Base-by-base conservation (phyloP, 2,113 vertebrate species). In the Phaethon lepturus region DNA sequence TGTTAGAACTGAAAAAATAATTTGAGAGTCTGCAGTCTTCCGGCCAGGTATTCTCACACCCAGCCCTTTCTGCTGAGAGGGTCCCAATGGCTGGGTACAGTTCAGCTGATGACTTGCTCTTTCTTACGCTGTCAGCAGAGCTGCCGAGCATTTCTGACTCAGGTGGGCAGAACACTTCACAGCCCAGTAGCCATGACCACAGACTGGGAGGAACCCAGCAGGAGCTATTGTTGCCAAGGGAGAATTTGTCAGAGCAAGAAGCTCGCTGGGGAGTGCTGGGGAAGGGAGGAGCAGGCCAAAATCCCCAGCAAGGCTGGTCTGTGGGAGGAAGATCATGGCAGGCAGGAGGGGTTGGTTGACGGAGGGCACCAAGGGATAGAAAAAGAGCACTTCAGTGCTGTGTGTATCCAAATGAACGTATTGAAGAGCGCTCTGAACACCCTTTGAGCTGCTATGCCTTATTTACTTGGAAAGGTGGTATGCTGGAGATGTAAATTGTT, bases 201-300 rank as follows among this genome's bases (percentile, higher is more conserved):
- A 85, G 93, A 58, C 74, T 79, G 87, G 87, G 91, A 87, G 93
- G 74, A 93, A 69, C 86, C 73, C 17, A 13, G 84, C 69, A 45
- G 81, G 28, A 89, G 50, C 69, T 73, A 26, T 17, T 76, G 84
- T 58, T 95, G 93, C 73, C 69, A 55, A 40, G 50, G 53, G 23
- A 96, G 93, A 94, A 94, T 88, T 50, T 93, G 93, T 82, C 91
- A 95, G 89, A 95, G 84, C 78, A 90, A 90, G 81, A 69, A 94
- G 90, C 72, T 71, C 1, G 2, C 40, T 33, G 45, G 14, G 60
- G 53, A 88, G 77, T 13, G 14, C 73, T 40, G 66, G 58, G 53
- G 53, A 90, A 87, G 63, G 55, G 81, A 93, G 93, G n/a, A 79
- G 62, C 73, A 66, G 66, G 35, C 33, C 89, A 85, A 85, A 85